A percentile compares a stretch with the other conserved stretches of the same genome.
These are phyloP conservation scores for Furcula furcula DNA, from an alignment of 2,888 invertebrate species.

Conservation along the genomic window DNA sequence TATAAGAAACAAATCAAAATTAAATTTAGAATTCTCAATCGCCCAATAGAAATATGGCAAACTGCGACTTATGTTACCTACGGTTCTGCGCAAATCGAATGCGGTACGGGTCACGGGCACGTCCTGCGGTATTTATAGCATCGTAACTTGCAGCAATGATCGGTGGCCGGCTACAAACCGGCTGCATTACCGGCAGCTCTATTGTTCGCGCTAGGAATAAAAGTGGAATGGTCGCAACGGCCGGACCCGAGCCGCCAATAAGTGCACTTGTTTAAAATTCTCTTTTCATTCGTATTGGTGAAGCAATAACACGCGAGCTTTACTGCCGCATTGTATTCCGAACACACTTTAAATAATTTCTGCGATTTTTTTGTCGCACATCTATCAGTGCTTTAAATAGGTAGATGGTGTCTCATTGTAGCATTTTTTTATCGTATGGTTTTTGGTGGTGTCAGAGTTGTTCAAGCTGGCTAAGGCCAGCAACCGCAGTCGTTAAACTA, in stretches of 20 bases:
- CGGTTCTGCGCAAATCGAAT: constrained; percentile 20
- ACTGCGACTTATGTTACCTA: constrained; percentile 12
- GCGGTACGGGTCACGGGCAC: constrained; percentile 68
- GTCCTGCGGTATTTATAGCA: constrained; percentile 73
- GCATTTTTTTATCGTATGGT: too few species aligned
- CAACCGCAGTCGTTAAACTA: too few species aligned
- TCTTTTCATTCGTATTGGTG: constrained; percentile 40
- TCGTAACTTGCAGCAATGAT: constrained; percentile 74
- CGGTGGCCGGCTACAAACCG: constrained; percentile 61
- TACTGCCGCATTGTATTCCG: constrained; percentile 57
- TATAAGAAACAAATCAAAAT: constrained; percentile 28
- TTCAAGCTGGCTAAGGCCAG: too few species aligned
- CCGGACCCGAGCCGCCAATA: constrained; percentile 44
- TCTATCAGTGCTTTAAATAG: too few species aligned
- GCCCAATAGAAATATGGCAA: constrained; percentile 20
- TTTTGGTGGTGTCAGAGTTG: too few species aligned
- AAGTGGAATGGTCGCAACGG: constrained; percentile 55
- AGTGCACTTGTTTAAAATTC: constrained; percentile 62
- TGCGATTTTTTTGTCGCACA: too few species aligned
- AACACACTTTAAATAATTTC: too few species aligned
- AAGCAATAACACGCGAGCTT: constrained; percentile 46
- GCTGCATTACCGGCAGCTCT: constrained; percentile 55
- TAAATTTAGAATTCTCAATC: constrained; percentile 20
- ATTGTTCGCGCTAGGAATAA: constrained; percentile 74
- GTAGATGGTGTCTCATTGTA: too few species aligned